Conservation (phyloP, 2,113 vertebrate species). For the Xenus cinereus region DNA sequence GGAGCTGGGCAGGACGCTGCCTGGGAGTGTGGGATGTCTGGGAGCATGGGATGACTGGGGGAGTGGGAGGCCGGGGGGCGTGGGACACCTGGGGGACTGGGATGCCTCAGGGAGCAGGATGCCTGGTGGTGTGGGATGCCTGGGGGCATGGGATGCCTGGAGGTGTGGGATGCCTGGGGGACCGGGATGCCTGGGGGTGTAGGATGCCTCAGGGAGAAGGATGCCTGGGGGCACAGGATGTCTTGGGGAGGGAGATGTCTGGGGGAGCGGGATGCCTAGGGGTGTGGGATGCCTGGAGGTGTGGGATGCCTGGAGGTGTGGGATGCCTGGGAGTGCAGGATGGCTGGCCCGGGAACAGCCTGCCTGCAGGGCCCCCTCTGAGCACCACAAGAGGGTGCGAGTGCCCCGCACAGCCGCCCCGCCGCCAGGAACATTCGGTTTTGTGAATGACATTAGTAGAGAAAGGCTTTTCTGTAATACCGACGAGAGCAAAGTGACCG, state of each 20-base stretch:
- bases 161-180: neutral
- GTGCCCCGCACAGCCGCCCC: neutral
- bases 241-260: neutral
- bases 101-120: neutral
- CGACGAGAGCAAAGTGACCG: fast-evolving
- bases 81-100: neutral
- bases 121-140: neutral
- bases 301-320: neutral
- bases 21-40: neutral
- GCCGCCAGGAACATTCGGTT: fast-evolving
- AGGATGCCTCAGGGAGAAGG: neutral
- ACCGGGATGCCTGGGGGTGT: neutral
- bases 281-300: neutral
- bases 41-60: neutral
- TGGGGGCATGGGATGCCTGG: neutral
- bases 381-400: slow-evolving; percentile 26
- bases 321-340: neutral
- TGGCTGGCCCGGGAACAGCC: neutral
- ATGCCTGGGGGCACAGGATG: no score
- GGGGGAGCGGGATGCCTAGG: neutral
- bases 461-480: neutral
- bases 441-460: fast-evolving
- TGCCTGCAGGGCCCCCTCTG: neutral
- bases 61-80: no score
- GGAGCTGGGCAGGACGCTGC: neutral